Conservation (phyloP, 2,888 invertebrate genomes). For the Rhingia rostrata region DNA sequence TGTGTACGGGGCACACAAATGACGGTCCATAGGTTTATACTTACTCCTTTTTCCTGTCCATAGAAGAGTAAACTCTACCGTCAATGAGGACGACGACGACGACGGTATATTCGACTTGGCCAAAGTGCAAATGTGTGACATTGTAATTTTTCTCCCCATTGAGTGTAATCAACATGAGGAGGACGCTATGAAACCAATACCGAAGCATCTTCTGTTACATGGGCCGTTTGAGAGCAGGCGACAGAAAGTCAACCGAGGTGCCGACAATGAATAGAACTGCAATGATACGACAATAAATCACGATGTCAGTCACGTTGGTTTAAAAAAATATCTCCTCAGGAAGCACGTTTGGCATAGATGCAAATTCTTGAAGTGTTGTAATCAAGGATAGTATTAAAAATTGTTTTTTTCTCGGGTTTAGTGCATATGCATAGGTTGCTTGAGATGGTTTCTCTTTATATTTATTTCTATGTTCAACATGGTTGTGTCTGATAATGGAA, state of each 20-base stretch:
- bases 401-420: too few species aligned
- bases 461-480: too few species aligned
- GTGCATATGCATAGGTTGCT: too few species aligned
- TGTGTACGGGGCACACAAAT: background rate
- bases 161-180: constrained; percentile 62
- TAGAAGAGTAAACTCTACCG: background rate
- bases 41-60: background rate
- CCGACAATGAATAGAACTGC: constrained; percentile 61
- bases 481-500: too few species aligned
- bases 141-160: constrained; percentile 68
- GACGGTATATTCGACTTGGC: constrained; percentile 24
- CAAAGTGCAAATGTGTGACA: constrained; percentile 68
- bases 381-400: constrained; percentile 34
- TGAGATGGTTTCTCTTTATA: too few species aligned
- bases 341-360: constrained; percentile 66
- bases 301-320: constrained; percentile 68
- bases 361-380: constrained; percentile 71
- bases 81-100: background rate
- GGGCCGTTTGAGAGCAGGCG: constrained; percentile 38
- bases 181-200: constrained; percentile 45
- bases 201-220: constrained; percentile 35
- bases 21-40: background rate
- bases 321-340: constrained; percentile 12
- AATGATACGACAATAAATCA: constrained; percentile 69
- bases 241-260: constrained; percentile 61